A percentile compares a stretch with the other conserved stretches of the same genome.
Evolutionary conservation across 2,888 invertebrate genomes (phyloP).

Genomic region (Chaetoderma sp.): DNA sequence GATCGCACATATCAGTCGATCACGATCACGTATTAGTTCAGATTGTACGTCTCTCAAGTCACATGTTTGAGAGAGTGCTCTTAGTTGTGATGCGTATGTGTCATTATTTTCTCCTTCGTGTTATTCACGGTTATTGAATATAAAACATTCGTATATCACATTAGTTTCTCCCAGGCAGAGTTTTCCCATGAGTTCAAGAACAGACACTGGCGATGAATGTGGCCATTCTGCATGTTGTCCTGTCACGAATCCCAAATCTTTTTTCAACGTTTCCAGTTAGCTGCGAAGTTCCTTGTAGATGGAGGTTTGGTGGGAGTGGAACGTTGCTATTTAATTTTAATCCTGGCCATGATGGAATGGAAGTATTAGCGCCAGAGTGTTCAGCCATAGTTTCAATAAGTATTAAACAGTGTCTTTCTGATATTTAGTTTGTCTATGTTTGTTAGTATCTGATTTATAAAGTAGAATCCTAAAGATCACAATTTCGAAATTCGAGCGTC

Average conservation of each 20-base stretch:
- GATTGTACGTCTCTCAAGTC: background rate
- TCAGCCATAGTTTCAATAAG: no score
- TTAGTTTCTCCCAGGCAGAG: background rate
- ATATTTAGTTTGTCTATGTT: no score
- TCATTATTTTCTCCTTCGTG: constrained; percentile 3
- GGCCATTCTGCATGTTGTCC: background rate
- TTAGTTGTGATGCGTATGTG: constrained; percentile 8
- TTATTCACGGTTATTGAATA: constrained; percentile 12
- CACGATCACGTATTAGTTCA: constrained; percentile 6
- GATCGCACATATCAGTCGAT: constrained; percentile 2
- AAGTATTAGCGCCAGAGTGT: no score
- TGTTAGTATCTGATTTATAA: no score
- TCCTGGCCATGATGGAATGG: background rate
- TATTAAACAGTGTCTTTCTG: no score
- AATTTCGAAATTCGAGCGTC: no score
- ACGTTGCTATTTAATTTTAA: background rate
- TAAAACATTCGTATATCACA: constrained; percentile 12
- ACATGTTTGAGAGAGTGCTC: constrained; percentile 7
- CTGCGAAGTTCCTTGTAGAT: background rate
- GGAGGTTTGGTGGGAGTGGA: background rate
- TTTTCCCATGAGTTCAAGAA: background rate
- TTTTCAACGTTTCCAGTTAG: constrained; percentile 1
- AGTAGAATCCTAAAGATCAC: no score
- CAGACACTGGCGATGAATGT: background rate
- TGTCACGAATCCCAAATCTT: background rate